Percentiles rank a stretch among this genome's conserved stretches.
Evolutionary conservation across 1,140 invertebrate genomes (phyloP).

Genomic region (Macrocentrus cingulum): DNA sequence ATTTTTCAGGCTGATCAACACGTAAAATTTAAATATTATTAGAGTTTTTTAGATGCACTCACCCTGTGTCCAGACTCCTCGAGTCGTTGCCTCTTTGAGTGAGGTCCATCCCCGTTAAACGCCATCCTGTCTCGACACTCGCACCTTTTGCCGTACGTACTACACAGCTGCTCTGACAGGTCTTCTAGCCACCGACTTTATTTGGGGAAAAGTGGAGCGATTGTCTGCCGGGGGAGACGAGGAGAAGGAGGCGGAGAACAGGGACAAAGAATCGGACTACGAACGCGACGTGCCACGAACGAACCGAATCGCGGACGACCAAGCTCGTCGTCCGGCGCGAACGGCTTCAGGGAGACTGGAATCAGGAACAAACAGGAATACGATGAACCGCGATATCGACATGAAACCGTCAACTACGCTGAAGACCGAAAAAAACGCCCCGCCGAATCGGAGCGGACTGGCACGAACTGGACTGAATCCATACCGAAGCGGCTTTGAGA

Average conservation of each 20-base stretch:
- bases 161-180: slow-evolving; percentile 3
- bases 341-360: slow-evolving; percentile 50
- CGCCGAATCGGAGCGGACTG: slow-evolving; percentile 18
- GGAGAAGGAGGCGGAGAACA: slow-evolving; percentile 29
- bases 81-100: slow-evolving; percentile 60
- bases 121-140: slow-evolving; percentile 50
- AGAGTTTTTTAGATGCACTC: slow-evolving; percentile 33
- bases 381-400: slow-evolving; percentile 16
- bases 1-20: too few species aligned
- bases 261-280: slow-evolving; percentile 34
- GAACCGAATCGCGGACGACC: slow-evolving; percentile 26
- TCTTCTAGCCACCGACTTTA: slow-evolving; percentile 28
- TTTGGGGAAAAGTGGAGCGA: slow-evolving; percentile 14
- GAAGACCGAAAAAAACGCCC: slow-evolving; percentile 15
- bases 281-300: slow-evolving; percentile 40
- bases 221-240: not conserved
- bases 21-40: too few species aligned
- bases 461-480: slow-evolving; percentile 9
- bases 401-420: not conserved
- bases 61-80: slow-evolving; percentile 61
- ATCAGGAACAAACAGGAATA: slow-evolving; percentile 7
- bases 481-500: too few species aligned
- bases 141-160: not conserved
- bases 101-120: slow-evolving; percentile 62
- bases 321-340: slow-evolving; percentile 34